Conservation (phyloP, 2,888 invertebrate genomes). For the Schrankia costaestrigalis region DNA sequence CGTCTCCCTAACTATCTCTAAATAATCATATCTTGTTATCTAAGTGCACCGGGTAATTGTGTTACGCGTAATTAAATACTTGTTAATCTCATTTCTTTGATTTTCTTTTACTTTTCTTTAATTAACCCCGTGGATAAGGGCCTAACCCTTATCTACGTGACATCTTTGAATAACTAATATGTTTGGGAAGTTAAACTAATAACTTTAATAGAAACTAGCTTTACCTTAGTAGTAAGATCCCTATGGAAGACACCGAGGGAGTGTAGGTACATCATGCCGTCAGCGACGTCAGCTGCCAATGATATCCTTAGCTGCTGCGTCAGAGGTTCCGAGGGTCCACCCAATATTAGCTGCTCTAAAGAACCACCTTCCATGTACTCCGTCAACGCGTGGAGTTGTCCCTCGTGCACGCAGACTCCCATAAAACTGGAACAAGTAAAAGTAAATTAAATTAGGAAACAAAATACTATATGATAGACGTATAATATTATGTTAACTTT, state of each 20-base stretch:
- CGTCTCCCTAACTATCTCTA: too few species aligned
- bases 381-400: slow-evolving; percentile 96
- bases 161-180: too few species aligned
- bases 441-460: background rate
- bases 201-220: too few species aligned
- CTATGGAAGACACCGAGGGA: slow-evolving; percentile 95
- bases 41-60: too few species aligned
- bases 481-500: too few species aligned
- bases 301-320: slow-evolving; percentile 90
- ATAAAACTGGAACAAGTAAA: slow-evolving; percentile 86
- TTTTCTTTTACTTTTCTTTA: too few species aligned
- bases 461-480: background rate
- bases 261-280: slow-evolving; percentile 96
- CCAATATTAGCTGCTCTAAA: slow-evolving; percentile 93
- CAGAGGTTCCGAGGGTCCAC: slow-evolving; percentile 84
- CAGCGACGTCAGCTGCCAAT: slow-evolving; percentile 92
- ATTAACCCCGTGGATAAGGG: too few species aligned
- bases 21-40: too few species aligned
- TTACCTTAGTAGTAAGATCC: slow-evolving; percentile 96
- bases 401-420: slow-evolving; percentile 98
- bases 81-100: too few species aligned
- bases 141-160: too few species aligned
- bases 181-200: too few species aligned
- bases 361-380: slow-evolving; percentile 98
- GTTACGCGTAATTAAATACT: too few species aligned